Percentiles rank a stretch among this genome's conserved stretches.
Evolutionary conservation across 2,888 invertebrate genomes (phyloP).

Genomic region (Alcis repandata): DNA sequence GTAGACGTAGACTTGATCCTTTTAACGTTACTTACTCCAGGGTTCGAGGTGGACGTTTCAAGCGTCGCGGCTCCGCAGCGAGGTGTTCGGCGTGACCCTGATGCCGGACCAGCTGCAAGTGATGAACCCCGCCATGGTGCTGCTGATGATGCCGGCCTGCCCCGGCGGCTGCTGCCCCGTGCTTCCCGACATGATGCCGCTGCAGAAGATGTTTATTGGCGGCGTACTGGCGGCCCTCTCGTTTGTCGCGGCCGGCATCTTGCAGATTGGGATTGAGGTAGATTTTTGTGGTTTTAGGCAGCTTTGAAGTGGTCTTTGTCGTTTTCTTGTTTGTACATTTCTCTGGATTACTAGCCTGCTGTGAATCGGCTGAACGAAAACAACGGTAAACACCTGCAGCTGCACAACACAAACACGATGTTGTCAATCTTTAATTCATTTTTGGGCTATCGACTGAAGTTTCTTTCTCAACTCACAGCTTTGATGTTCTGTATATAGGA

Average conservation of each 20-base stretch:
- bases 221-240: conserved; percentile 80
- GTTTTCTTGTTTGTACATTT: too few relatives aligned
- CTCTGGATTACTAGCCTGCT: too few relatives aligned
- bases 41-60: conserved; percentile 93
- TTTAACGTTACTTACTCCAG: conserved; percentile 56
- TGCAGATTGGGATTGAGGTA: conserved; percentile 87
- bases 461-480: too few relatives aligned
- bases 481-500: too few relatives aligned
- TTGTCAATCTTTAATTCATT: too few relatives aligned
- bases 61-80: conserved; percentile 90
- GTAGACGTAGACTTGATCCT: too few relatives aligned
- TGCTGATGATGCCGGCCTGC: conserved; percentile 90
- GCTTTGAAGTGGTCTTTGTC: neutral
- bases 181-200: conserved; percentile 82
- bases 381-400: too few relatives aligned
- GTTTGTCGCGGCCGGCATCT: conserved; percentile 88
- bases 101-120: conserved; percentile 94
- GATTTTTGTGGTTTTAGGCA: neutral
- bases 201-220: conserved; percentile 92
- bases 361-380: too few relatives aligned
- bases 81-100: conserved; percentile 81
- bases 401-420: too few relatives aligned
- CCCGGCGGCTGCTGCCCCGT: conserved; percentile 79
- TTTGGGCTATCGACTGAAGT: too few relatives aligned
- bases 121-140: conserved; percentile 90